Percentiles rank a stretch among this genome's conserved stretches.
phyloP scores from a whole-genome alignment of 2,888 invertebrate species.

The Cerceris ruficornis region DNA sequence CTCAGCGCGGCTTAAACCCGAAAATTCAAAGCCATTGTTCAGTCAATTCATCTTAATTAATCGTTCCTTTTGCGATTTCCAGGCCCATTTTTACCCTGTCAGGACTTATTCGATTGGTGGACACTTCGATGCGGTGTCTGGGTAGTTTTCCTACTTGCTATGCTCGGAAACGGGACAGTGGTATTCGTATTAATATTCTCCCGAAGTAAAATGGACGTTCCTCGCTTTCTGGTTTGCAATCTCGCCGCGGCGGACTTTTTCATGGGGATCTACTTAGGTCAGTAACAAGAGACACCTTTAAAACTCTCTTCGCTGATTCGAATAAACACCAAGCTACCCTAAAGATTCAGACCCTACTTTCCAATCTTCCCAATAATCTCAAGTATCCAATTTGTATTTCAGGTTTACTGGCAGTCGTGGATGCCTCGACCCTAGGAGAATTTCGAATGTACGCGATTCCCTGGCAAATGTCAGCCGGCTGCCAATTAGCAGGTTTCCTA shows the following conservation, averaged over 20 bases:
- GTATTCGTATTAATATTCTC: conserved; percentile 96
- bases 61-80: conserved; percentile 51
- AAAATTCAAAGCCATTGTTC: too few species aligned
- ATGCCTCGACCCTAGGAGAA: conserved; percentile 97
- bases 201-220: conserved; percentile 97
- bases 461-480: conserved; percentile 98
- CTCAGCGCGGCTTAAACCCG: too few species aligned
- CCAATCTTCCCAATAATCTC: neutral
- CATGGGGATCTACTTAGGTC: conserved; percentile 96
- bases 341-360: neutral
- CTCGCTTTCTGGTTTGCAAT: conserved; percentile 97
- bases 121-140: conserved; percentile 97
- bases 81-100: conserved; percentile 97
- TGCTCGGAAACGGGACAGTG: conserved; percentile 97
- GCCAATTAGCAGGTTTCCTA: conserved; percentile 96
- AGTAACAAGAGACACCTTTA: neutral
- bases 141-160: conserved; percentile 97
- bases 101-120: conserved; percentile 99
- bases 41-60: too few species aligned
- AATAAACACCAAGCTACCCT: too few species aligned
- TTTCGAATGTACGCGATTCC: conserved; percentile 98
- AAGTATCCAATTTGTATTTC: conserved; percentile 32
- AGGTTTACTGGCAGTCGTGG: conserved; percentile 97
- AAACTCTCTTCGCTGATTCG: too few species aligned
- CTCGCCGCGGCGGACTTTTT: conserved; percentile 98